Conservation (phyloP, 2,797 vertebrate species). For the Chromobotia macracanthus region DNA sequence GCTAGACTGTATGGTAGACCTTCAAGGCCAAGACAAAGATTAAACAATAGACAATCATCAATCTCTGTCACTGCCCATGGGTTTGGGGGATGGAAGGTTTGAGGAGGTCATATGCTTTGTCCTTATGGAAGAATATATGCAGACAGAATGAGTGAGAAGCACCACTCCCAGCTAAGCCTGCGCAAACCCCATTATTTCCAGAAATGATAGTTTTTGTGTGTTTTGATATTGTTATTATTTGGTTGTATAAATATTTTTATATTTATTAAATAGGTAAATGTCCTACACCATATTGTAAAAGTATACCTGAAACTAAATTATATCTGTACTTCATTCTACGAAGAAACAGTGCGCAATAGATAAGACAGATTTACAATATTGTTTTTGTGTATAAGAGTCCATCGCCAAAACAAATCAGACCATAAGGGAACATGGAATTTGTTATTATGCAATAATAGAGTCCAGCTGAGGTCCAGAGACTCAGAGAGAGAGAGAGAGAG, state of each 20-base stretch:
- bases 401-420: conserved; percentile 6
- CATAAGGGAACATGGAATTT: conserved; percentile 10
- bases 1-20: conserved; percentile 28
- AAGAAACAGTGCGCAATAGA: neutral
- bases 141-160: conserved; percentile 9
- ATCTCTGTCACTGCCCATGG: conserved; percentile 70
- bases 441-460: conserved; percentile 27
- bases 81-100: conserved; percentile 54
- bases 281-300: neutral
- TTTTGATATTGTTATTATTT: neutral
- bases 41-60: conserved; percentile 73
- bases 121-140: conserved; percentile 54
- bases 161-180: neutral
- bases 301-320: neutral
- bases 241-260: neutral
- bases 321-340: neutral
- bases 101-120: conserved; percentile 59
- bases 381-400: neutral
- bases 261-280: neutral
- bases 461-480: conserved; percentile 38
- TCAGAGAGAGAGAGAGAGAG: conserved; percentile 45
- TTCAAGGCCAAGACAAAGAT: conserved; percentile 60
- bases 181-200: conserved; percentile 13
- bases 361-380: neutral
- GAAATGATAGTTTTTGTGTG: neutral